Conservation (phyloP, 2,113 vertebrate species). For the Caloenas nicobarica region DNA sequence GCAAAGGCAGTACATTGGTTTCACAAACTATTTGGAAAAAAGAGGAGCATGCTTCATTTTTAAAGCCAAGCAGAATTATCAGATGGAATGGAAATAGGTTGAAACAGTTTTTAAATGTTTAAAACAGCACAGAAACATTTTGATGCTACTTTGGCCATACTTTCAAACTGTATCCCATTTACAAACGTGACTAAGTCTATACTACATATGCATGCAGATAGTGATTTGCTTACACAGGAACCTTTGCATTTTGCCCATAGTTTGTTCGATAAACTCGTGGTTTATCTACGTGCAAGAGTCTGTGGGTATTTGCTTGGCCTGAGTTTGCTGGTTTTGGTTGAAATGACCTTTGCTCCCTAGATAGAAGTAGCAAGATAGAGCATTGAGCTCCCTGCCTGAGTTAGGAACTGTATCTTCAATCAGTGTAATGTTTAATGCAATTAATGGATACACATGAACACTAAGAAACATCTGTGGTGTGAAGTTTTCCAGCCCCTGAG, state of each 20-base stretch:
- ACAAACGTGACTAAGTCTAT: rapidly evolving
- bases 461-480: background rate
- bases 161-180: background rate
- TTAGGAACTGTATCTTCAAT: background rate
- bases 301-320: background rate
- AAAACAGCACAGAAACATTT: background rate
- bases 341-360: background rate
- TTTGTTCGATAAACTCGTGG: background rate
- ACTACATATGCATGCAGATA: background rate
- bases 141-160: rapidly evolving
- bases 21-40: background rate
- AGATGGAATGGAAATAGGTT: background rate
- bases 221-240: background rate
- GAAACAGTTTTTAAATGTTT: background rate
- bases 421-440: background rate
- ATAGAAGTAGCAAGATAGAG: background rate
- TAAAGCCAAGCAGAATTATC: background rate
- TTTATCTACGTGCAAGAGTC: background rate
- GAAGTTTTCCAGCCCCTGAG: background rate
- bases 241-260: background rate
- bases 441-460: background rate
- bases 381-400: background rate
- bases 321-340: background rate
- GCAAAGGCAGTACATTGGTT: background rate
- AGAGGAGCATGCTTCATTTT: background rate